Conservation (phyloP, 2,888 invertebrate genomes). For the Sepiola atlantica region DNA sequence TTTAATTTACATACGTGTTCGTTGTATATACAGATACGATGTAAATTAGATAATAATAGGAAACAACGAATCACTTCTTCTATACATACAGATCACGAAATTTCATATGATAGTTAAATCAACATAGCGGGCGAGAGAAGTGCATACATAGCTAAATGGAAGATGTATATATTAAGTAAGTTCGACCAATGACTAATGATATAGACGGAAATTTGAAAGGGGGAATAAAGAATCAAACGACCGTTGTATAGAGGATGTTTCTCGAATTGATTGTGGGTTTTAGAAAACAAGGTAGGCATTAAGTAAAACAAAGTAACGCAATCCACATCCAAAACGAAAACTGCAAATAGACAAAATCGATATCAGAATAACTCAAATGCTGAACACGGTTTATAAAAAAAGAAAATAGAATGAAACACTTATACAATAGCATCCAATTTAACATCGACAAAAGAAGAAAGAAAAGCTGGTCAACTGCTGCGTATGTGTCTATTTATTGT, state of each 20-base stretch:
- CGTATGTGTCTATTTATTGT: background rate
- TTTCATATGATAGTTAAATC: no score
- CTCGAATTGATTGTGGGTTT: background rate
- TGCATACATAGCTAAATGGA: no score
- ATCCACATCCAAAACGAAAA: background rate
- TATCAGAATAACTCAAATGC: background rate
- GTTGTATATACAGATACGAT: no score
- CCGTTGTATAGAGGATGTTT: background rate
- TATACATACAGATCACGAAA: no score
- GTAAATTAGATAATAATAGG: no score
- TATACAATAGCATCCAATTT: background rate
- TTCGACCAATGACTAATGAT: background rate
- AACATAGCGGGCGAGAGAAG: no score
- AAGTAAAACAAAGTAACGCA: background rate
- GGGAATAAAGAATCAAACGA: background rate
- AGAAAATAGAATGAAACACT: background rate
- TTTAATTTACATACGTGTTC: no score
- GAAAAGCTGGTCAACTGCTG: background rate
- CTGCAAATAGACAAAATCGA: constrained; percentile 19
- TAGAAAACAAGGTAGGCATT: background rate
- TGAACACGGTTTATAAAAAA: background rate
- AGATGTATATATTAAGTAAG: background rate
- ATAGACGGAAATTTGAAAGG: background rate
- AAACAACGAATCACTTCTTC: no score
- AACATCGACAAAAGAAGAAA: no score